Evolutionary conservation across 2,113 vertebrate species (phyloP).

Genomic region (Candoia aspera): DNA sequence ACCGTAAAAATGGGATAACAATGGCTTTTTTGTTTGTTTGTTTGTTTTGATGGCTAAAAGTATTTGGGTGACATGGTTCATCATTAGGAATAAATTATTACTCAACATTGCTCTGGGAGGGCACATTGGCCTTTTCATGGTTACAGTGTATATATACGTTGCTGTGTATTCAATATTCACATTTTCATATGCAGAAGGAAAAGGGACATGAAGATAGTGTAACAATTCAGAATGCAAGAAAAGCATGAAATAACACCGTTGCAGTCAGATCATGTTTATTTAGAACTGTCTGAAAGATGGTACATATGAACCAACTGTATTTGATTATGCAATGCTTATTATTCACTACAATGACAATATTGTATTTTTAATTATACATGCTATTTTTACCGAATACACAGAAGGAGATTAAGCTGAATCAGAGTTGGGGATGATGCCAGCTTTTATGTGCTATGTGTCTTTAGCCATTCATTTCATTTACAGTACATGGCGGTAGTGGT

Average conservation of each 20-base stretch:
- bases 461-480: not conserved
- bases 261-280: not conserved
- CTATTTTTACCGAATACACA: not conserved
- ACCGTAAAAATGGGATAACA: no score
- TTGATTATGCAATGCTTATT: slow-evolving; percentile 11
- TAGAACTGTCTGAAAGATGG: not conserved
- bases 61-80: no score
- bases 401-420: not conserved
- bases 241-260: not conserved
- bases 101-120: no score
- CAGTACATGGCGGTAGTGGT: not conserved
- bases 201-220: no score
- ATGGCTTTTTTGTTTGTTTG: no score
- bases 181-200: no score
- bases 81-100: no score
- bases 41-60: no score
- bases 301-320: slow-evolving; percentile 5
- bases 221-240: no score
- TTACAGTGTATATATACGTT: no score
- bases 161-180: no score
- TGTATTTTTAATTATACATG: not conserved
- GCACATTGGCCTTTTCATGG: no score
- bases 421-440: not conserved
- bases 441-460: not conserved
- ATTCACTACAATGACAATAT: not conserved